phyloP scores from a whole-genome alignment of 2,888 invertebrate species.

The Brassicogethes aeneus region DNA sequence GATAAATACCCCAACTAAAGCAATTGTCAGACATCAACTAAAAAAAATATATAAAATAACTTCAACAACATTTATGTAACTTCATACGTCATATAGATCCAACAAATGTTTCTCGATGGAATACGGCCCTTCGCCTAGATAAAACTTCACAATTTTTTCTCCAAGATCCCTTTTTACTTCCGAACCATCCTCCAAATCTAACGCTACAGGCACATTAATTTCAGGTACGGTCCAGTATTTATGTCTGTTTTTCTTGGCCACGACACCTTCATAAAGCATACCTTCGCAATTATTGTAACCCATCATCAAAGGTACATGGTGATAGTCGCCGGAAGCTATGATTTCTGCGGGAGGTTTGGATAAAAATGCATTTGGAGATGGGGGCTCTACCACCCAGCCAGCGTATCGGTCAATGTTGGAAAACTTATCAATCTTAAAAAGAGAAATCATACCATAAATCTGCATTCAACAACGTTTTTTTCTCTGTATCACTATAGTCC shows the following conservation, averaged over 20 bases:
- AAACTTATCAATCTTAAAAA: neutral
- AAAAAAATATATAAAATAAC: slow-evolving; percentile 10
- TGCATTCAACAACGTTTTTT: no score
- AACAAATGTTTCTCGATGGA: slow-evolving; percentile 2
- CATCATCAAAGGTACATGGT: slow-evolving; percentile 33
- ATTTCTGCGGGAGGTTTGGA: slow-evolving; percentile 26
- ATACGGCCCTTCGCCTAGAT: slow-evolving; percentile 24
- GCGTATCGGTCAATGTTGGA: slow-evolving; percentile 12
- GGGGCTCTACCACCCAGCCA: slow-evolving; percentile 9
- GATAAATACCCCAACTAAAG: slow-evolving; percentile 23
- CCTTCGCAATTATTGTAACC: slow-evolving; percentile 34
- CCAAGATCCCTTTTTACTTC: slow-evolving; percentile 16
- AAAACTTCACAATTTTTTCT: slow-evolving; percentile 25
- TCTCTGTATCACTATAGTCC: no score
- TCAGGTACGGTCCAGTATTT: slow-evolving; percentile 18
- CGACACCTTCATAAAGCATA: slow-evolving; percentile 15
- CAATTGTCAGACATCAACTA: slow-evolving; percentile 26
- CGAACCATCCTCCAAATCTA: slow-evolving; percentile 24
- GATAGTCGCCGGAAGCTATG: slow-evolving; percentile 28
- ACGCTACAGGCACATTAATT: slow-evolving; percentile 20
- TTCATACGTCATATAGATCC: slow-evolving; percentile 3
- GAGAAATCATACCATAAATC: no score
- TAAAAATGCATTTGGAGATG: slow-evolving; percentile 27
- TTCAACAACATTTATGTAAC: slow-evolving; percentile 1
- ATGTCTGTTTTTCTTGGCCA: slow-evolving; percentile 10